phyloP scores from a whole-genome alignment of 1,140 invertebrate genomes.

The Euwallacea similis region DNA sequence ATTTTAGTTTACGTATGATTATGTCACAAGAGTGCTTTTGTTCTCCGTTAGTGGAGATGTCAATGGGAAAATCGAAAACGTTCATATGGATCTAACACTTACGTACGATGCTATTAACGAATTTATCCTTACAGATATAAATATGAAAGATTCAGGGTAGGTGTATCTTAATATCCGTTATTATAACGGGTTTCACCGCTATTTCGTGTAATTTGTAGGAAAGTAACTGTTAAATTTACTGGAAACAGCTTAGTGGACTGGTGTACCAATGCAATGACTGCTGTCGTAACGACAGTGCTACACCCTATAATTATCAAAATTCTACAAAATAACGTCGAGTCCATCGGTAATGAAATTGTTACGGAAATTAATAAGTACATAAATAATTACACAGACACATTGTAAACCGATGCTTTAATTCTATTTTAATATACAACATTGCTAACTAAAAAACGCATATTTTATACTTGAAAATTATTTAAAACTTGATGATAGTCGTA shows the following conservation, averaged over 20 bases:
- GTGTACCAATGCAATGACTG: slow-evolving; percentile 54
- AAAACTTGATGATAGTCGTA: no score
- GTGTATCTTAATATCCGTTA: background rate
- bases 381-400: no score
- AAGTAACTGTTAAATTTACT: slow-evolving; percentile 54
- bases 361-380: no score
- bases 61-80: slow-evolving; percentile 35
- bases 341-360: no score
- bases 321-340: no score
- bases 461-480: no score
- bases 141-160: slow-evolving; percentile 40
- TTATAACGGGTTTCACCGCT: no score
- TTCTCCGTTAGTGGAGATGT: slow-evolving; percentile 26
- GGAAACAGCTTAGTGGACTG: slow-evolving; percentile 56
- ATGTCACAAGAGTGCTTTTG: slow-evolving; percentile 18
- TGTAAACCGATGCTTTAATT: no score
- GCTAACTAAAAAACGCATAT: no score
- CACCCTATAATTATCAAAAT: no score
- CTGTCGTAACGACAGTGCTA: no score
- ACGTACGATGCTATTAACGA: slow-evolving; percentile 33
- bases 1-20: slow-evolving; percentile 35
- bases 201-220: slow-evolving; percentile 21
- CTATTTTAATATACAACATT: no score
- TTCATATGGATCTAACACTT: slow-evolving; percentile 35
- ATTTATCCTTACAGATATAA: slow-evolving; percentile 28